phyloP scores from a whole-genome alignment of 2,113 vertebrate genomes.

The Sceloporus tristichus region DNA sequence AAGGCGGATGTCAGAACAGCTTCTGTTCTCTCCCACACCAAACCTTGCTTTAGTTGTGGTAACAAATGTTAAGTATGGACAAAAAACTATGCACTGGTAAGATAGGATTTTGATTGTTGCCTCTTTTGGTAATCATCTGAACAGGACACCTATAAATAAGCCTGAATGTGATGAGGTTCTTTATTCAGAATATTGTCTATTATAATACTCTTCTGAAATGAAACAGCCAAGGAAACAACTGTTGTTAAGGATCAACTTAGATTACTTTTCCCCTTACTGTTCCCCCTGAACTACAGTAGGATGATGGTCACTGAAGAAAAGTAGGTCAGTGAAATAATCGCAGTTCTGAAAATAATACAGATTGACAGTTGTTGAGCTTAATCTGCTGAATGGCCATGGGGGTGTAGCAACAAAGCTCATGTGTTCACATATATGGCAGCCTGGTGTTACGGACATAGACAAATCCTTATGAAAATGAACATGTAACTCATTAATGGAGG shows the following conservation, averaged over 20 bases:
- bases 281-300: constrained; percentile 67
- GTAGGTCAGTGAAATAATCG: constrained; percentile 81
- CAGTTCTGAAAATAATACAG: constrained; percentile 77
- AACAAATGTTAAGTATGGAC: neutral
- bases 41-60: neutral
- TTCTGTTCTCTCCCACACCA: neutral
- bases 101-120: neutral
- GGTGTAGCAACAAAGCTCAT: constrained; percentile 51
- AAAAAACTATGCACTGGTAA: neutral
- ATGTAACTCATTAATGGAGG: constrained; percentile 22
- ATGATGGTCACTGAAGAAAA: constrained; percentile 68
- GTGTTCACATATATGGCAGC: constrained; percentile 53
- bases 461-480: constrained; percentile 50
- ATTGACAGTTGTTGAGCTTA: constrained; percentile 74
- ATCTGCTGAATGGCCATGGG: constrained; percentile 66
- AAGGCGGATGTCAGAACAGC: neutral
- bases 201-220: constrained; percentile 50
- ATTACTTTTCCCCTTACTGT: constrained; percentile 39
- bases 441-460: constrained; percentile 46
- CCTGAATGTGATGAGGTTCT: neutral
- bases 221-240: constrained; percentile 35
- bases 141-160: constrained; percentile 27
- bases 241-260: constrained; percentile 61
- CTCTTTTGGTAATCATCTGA: neutral
- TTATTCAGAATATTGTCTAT: constrained; percentile 25